These are phyloP conservation scores for Sicus ferrugineus DNA, from an alignment of 2,888 invertebrate species.

Conservation along the genomic window DNA sequence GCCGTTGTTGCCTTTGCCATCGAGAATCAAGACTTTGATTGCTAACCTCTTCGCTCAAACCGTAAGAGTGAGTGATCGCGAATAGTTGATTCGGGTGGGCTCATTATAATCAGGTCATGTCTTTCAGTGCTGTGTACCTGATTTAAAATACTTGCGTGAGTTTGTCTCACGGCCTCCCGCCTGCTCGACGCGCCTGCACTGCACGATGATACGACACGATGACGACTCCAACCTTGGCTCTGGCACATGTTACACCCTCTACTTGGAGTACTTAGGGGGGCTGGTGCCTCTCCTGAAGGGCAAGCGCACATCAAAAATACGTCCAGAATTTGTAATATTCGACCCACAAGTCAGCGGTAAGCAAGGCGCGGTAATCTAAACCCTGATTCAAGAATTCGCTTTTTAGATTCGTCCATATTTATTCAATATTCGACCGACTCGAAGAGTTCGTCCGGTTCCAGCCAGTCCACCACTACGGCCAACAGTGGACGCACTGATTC, in stretches of 20 bases:
- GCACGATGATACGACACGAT: conserved; percentile 96
- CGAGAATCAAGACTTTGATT: conserved; percentile 83
- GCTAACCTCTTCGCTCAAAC: conserved; percentile 92
- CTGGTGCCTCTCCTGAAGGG: conserved; percentile 95
- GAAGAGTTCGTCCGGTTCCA: conserved; percentile 66
- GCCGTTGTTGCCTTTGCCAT: conserved; percentile 84
- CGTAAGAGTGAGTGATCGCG: conserved; percentile 83
- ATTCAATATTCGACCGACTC: conserved; percentile 66
- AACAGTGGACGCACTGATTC: conserved; percentile 69
- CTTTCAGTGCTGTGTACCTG: conserved; percentile 90
- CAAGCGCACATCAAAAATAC: conserved; percentile 92
- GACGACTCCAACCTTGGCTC: conserved; percentile 76
- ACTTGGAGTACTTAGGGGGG: conserved; percentile 95
- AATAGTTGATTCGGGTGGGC: too few relatives aligned
- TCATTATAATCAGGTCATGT: background rate
- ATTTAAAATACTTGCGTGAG: conserved; percentile 83
- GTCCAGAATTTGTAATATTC: conserved; percentile 97
- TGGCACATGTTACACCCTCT: conserved; percentile 85
- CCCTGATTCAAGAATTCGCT: background rate
- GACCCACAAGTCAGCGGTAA: conserved; percentile 86
- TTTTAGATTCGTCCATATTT: conserved; percentile 57
- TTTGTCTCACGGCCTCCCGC: conserved; percentile 93
- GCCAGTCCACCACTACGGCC: conserved; percentile 66
- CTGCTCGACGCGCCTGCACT: conserved; percentile 87
- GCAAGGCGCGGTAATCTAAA: too few relatives aligned